Percentiles rank a stretch among this genome's conserved stretches.
These are phyloP conservation scores for Caenorhabditis sp. DNA, from an alignment of 2,888 invertebrate genomes.

Conservation along the genomic window DNA sequence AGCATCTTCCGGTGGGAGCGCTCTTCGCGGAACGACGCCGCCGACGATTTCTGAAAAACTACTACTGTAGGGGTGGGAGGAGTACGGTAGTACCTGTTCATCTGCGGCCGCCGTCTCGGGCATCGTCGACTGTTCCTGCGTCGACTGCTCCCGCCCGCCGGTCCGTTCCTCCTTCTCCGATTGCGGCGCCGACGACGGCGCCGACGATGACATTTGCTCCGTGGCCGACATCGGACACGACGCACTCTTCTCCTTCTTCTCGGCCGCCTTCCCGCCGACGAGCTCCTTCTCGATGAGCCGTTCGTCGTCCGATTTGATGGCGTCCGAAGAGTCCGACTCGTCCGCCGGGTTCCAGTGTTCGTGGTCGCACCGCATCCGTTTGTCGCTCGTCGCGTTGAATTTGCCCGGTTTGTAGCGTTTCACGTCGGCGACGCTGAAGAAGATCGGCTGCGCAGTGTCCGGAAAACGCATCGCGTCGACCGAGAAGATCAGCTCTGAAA, in stretches of 20 bases:
- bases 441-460: slow-evolving; percentile 12
- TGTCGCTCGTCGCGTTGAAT: not conserved
- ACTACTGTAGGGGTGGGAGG: no score
- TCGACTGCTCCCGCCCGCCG: no score
- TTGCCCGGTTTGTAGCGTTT: not conserved
- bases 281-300: not conserved
- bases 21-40: no score
- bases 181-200: no score
- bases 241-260: not conserved
- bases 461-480: slow-evolving; percentile 23
- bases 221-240: not conserved
- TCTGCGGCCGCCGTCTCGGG: no score
- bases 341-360: slow-evolving; percentile 34
- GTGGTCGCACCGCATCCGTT: not conserved
- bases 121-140: no score
- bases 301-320: not conserved
- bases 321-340: slow-evolving; percentile 24
- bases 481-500: slow-evolving; percentile 17
- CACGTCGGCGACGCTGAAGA: slow-evolving; percentile 6
- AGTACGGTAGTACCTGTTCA: no score
- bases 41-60: no score
- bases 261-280: not conserved
- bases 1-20: no score
- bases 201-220: not conserved
- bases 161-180: no score